phyloP scores from a whole-genome alignment of 1,140 invertebrate species.

The Psilanteris sp. region DNA sequence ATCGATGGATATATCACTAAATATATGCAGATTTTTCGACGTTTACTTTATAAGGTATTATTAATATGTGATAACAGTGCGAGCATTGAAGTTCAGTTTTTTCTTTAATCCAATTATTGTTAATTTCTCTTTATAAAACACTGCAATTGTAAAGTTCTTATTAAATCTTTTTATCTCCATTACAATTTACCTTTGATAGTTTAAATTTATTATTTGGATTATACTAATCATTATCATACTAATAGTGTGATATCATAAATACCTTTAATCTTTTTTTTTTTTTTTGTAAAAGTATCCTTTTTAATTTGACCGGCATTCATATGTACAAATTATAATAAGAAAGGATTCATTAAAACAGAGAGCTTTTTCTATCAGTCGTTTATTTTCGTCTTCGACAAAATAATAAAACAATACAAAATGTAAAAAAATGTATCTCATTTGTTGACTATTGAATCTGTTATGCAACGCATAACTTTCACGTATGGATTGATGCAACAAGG shows the following conservation, averaged over 20 bases:
- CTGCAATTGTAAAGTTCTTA: not conserved
- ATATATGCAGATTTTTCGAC: slow-evolving; percentile 49
- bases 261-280: too few relatives aligned
- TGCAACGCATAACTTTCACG: not conserved
- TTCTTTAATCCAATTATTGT: not conserved
- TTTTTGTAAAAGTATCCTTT: too few relatives aligned
- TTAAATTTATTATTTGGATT: too few relatives aligned
- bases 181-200: too few relatives aligned
- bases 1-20: slow-evolving; percentile 36
- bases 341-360: not conserved
- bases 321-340: too few relatives aligned
- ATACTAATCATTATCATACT: too few relatives aligned
- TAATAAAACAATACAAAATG: slow-evolving; percentile 17
- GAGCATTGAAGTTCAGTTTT: slow-evolving; percentile 25
- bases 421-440: slow-evolving; percentile 3
- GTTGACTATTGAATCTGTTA: slow-evolving; percentile 9
- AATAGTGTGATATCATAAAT: too few relatives aligned
- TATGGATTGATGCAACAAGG: not conserved
- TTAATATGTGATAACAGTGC: slow-evolving; percentile 57
- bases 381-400: slow-evolving; percentile 22
- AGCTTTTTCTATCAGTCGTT: slow-evolving; percentile 28
- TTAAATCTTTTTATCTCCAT: too few relatives aligned
- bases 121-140: slow-evolving; percentile 22
- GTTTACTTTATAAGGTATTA: slow-evolving; percentile 60
- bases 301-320: too few relatives aligned